Conservation (phyloP, 2,113 vertebrate species). For the Pelvicachromis taeniatus region DNA sequence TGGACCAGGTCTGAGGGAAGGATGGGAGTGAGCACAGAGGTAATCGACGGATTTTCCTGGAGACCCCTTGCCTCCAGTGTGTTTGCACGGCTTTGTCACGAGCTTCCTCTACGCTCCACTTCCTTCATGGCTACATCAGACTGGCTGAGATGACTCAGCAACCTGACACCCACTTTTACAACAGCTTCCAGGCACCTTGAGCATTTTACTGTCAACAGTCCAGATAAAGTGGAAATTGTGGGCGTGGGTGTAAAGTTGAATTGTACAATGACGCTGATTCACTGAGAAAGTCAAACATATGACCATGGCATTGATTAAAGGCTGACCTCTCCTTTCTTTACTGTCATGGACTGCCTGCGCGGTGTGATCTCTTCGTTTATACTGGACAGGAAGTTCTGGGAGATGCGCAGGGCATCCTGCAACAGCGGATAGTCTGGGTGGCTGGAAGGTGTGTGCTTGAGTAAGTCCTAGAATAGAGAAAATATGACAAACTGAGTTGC, state of each 20-base stretch:
- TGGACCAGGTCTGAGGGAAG: constrained; percentile 15
- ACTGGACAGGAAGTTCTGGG: constrained; percentile 92
- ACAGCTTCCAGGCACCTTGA: constrained; percentile 38
- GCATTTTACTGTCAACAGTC: constrained; percentile 16
- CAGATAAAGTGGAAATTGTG: not conserved
- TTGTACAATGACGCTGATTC: not conserved
- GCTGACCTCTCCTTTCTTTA: constrained; percentile 92
- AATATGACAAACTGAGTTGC: not conserved
- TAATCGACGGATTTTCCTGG: constrained; percentile 45
- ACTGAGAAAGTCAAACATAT: not conserved
- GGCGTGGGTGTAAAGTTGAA: not conserved
- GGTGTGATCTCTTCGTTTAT: constrained; percentile 96
- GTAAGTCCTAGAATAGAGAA: constrained; percentile 77
- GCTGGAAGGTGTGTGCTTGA: constrained; percentile 87
- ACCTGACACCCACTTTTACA: constrained; percentile 47
- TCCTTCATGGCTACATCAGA: constrained; percentile 44
- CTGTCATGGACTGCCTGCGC: constrained; percentile 89
- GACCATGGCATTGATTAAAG: not conserved
- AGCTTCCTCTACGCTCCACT: constrained; percentile 52
- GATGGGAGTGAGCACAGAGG: constrained; percentile 46
- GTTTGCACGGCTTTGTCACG: constrained; percentile 39
- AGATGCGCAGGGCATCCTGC: constrained; percentile 91
- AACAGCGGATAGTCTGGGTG: constrained; percentile 85
- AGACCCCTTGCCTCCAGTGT: constrained; percentile 25
- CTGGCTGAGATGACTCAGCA: constrained; percentile 56